Conservation (phyloP, 2,888 invertebrate species). For the Euzetes globulus region DNA sequence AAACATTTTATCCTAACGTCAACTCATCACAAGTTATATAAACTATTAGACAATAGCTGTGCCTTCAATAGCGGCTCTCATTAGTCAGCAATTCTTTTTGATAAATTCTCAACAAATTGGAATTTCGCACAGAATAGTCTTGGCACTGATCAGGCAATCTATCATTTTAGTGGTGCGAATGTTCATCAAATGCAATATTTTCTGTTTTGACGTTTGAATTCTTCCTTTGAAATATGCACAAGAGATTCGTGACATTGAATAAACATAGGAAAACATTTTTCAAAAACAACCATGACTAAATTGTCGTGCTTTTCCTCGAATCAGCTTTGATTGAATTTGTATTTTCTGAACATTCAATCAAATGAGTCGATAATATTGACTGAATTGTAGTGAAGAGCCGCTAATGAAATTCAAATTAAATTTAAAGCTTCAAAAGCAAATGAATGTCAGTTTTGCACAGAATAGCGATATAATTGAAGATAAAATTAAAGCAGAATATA, state of each 20-base stretch:
- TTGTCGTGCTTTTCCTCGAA: too few relatives aligned
- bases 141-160: too few relatives aligned
- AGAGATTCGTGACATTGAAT: too few relatives aligned
- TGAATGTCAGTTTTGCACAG: neutral
- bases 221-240: neutral
- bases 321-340: too few relatives aligned
- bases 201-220: too few relatives aligned
- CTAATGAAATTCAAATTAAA: neutral
- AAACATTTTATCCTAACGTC: conserved; percentile 13
- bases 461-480: neutral
- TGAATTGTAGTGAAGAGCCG: neutral
- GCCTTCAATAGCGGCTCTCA: neutral
- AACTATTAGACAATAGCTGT: neutral
- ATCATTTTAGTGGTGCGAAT: too few relatives aligned
- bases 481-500: neutral
- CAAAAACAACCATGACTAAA: too few relatives aligned
- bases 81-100: neutral
- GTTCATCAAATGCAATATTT: too few relatives aligned
- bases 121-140: too few relatives aligned
- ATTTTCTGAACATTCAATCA: too few relatives aligned
- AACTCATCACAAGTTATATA: neutral
- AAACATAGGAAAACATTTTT: too few relatives aligned
- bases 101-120: too few relatives aligned
- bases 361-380: neutral
- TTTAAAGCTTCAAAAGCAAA: neutral